Base-by-base conservation (phyloP, 1,140 invertebrate species). In the Brachystomella parvula region DNA sequence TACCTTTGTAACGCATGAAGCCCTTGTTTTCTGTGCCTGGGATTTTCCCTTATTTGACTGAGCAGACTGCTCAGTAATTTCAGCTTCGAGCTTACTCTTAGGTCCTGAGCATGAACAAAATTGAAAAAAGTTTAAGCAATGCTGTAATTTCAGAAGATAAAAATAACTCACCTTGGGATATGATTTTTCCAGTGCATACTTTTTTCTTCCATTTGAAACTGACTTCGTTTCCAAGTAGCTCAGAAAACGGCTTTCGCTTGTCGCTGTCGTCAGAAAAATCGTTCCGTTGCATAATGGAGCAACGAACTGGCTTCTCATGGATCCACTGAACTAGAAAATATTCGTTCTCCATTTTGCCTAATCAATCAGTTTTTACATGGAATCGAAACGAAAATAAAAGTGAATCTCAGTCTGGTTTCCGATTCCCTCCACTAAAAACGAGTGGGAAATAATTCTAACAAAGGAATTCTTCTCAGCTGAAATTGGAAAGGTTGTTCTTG, bases 151-250 rank as follows among this genome's bases (percentile, higher is more conserved):
- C 24, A 6, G 3, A 15, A 53, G n/a, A 53, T n/a, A 53, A n/a
- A 24, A 6, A 53, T 9, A 53, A 53, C 49, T 53, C 24, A 53
- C 49, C 49, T 6, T 6, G 3, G 24, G 15, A 15, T 15, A 53
- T 21, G 24, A 53, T 53, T 53, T n/a, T 15, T 15, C 49, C 49
- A 53, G 24, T 53, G 49, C 49, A 53, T 6, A 53, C 49, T 26
- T n/a, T 15, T 24, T 53, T 53, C 24, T 53, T 53, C 49, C 49
- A 53, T 53, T 53, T 53, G 49, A 53, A 53, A 15, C 24, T 24
- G 6, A 53, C 49, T 26, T 53, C 49, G 9, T 9, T 6, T 15
- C 49, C 49, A n/a, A n/a, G 3, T 6, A 53, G 24, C 6, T 9
- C 49, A 15, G 9, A 12, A n/a, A 9, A 9, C 15, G 15, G 3